Conservation (phyloP, 2,888 invertebrate genomes). For the Eledona agricola region DNA sequence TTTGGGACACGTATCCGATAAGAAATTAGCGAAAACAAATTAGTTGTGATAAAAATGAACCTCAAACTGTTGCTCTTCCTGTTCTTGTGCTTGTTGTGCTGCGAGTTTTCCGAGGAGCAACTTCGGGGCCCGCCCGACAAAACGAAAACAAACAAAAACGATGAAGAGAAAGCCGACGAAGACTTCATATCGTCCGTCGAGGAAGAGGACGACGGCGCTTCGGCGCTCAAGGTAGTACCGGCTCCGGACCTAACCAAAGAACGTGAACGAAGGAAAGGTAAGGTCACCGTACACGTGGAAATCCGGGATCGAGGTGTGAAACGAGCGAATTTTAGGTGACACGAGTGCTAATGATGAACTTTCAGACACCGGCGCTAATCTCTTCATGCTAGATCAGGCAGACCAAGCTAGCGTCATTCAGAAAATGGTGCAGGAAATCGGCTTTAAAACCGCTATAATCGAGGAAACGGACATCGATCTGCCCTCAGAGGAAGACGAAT, state of each 20-base stretch:
- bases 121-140: slow-evolving; percentile 48
- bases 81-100: slow-evolving; percentile 51
- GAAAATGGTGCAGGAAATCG: slow-evolving; percentile 63
- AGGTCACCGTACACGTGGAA: slow-evolving; percentile 28
- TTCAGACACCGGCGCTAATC: slow-evolving; percentile 51
- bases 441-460: slow-evolving; percentile 58
- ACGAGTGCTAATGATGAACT: slow-evolving; percentile 39
- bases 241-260: slow-evolving; percentile 61
- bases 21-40: slow-evolving; percentile 4
- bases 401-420: slow-evolving; percentile 59
- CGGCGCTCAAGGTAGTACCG: slow-evolving; percentile 57
- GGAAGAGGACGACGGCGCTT: slow-evolving; percentile 53
- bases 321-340: slow-evolving; percentile 24
- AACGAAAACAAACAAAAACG: slow-evolving; percentile 32
- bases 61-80: slow-evolving; percentile 47
- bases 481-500: slow-evolving; percentile 65
- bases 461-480: slow-evolving; percentile 56
- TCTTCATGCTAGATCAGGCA: slow-evolving; percentile 29
- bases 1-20: slow-evolving; percentile 35
- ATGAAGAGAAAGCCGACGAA: slow-evolving; percentile 42
- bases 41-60: slow-evolving; percentile 42
- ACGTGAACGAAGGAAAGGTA: slow-evolving; percentile 56
- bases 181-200: slow-evolving; percentile 55
- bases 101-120: slow-evolving; percentile 54
- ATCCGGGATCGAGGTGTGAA: slow-evolving; percentile 22